Evolutionary conservation across 2,797 vertebrate species (phyloP).

Genomic region (Fratercula arctica): DNA sequence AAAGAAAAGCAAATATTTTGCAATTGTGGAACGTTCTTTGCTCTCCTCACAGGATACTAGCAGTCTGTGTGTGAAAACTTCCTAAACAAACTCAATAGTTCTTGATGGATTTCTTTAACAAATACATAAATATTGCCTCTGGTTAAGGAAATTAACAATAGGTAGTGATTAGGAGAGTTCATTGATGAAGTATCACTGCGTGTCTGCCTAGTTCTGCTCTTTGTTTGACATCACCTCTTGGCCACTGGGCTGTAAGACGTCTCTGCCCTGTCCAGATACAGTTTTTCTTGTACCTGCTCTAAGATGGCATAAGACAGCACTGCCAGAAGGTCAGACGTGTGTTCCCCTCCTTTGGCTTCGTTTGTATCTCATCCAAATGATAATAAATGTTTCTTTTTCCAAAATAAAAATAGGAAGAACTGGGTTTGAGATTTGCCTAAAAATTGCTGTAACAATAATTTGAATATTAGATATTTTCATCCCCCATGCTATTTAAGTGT

Average conservation of each 20-base stretch:
- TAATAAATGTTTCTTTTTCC: not conserved
- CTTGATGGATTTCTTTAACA: not conserved
- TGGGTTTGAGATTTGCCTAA: not conserved
- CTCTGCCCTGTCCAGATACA: not conserved
- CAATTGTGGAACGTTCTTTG: not conserved
- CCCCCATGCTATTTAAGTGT: rapidly evolving
- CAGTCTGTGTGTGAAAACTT: not conserved
- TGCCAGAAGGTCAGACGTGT: not conserved
- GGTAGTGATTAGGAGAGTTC: not conserved
- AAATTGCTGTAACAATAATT: not conserved
- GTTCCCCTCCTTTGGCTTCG: not conserved
- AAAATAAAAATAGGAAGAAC: not conserved
- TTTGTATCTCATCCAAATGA: not conserved
- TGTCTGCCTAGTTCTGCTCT: not conserved
- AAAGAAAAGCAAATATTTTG: not conserved
- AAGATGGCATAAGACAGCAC: not conserved
- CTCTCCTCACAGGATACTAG: not conserved
- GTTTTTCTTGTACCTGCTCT: not conserved
- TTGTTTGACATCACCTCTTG: not conserved
- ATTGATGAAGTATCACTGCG: not conserved
- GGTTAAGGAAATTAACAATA: not conserved
- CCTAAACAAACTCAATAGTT: not conserved
- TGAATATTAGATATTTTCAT: not conserved
- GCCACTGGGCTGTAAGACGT: not conserved
- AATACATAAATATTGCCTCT: not conserved